Percentiles rank a stretch among this genome's conserved stretches.
phyloP scores from a whole-genome alignment of 37 sponge, comb jelly and placozoan genomes.

The Spongilla lacustris region DNA sequence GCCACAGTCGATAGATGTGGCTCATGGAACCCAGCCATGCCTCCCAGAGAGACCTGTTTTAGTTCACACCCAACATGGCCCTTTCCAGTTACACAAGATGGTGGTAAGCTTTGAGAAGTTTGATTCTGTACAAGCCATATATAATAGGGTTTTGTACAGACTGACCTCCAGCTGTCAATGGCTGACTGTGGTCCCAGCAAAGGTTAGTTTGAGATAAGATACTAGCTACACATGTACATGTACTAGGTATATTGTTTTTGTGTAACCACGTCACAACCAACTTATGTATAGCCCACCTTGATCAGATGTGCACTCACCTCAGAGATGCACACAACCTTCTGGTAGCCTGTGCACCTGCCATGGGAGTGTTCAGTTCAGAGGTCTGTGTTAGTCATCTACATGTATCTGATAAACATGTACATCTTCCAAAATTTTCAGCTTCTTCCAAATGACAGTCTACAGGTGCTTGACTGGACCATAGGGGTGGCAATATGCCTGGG shows the following conservation, averaged over 20 bases:
- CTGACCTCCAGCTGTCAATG: background rate
- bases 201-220: background rate
- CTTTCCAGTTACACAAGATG: background rate
- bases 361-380: background rate
- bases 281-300: background rate
- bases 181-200: background rate
- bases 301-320: background rate
- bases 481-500: background rate
- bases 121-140: background rate
- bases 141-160: background rate
- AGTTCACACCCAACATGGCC: background rate
- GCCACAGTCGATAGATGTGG: background rate
- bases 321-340: background rate
- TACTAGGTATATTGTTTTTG: no score
- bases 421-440: background rate
- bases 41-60: background rate
- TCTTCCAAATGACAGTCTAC: background rate
- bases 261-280: no score
- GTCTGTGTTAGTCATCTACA: background rate
- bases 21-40: background rate
- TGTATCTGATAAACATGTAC: no score
- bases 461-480: background rate
- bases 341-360: background rate
- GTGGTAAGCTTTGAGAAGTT: background rate
- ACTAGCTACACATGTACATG: no score